Conservation (phyloP, 2,888 invertebrate species). For the Acrobasis repandana region DNA sequence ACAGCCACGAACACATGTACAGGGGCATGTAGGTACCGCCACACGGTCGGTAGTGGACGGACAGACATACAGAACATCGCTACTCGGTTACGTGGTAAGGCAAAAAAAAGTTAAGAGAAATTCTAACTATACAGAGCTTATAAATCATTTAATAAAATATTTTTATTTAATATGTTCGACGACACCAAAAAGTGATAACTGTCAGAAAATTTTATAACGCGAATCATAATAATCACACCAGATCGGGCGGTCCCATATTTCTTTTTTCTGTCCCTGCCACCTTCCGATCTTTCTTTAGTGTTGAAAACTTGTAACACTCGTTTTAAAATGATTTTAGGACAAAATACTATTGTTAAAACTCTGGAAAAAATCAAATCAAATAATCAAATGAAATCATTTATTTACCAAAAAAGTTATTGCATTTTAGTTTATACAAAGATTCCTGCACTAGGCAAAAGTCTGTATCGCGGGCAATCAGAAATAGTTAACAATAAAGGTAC, state of each 20-base stretch:
- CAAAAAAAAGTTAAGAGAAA: constrained; percentile 54
- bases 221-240: too few species aligned
- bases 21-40: constrained; percentile 19
- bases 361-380: too few species aligned
- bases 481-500: too few species aligned
- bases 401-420: too few species aligned
- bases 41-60: constrained; percentile 36
- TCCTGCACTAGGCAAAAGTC: too few species aligned
- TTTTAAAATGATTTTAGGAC: constrained; percentile 25
- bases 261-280: too few species aligned
- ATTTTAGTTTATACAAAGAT: too few species aligned
- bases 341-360: too few species aligned
- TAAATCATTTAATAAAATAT: constrained; percentile 24
- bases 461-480: too few species aligned
- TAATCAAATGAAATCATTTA: too few species aligned
- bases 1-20: constrained; percentile 41
- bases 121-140: constrained; percentile 50
- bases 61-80: constrained; percentile 51
- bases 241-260: too few species aligned
- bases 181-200: neutral
- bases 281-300: constrained; percentile 39
- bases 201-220: too few species aligned
- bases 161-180: neutral
- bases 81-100: constrained; percentile 67
- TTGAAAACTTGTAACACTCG: constrained; percentile 43